Percentiles rank a stretch among this genome's conserved stretches.
Evolutionary conservation across 1,140 invertebrate genomes (phyloP).

Genomic region (Sitobion miscanthi): DNA sequence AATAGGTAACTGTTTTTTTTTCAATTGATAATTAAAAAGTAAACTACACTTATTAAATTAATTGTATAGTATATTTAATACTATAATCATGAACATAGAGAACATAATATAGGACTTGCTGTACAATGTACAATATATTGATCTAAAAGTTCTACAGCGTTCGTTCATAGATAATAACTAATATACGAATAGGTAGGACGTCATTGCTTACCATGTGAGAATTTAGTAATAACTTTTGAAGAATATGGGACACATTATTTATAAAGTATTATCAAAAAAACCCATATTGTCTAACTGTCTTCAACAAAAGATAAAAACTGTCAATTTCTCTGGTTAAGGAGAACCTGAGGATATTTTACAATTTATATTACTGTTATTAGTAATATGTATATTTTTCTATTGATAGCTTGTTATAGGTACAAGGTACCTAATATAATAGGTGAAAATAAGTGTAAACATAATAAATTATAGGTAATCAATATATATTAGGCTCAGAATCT

Average conservation of each 20-base stretch:
- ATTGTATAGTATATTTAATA: background rate
- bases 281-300: no score
- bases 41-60: background rate
- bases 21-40: background rate
- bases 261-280: no score
- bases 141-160: background rate
- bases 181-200: background rate
- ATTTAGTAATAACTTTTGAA: background rate
- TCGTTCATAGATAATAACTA: background rate
- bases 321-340: background rate
- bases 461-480: no score
- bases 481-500: no score
- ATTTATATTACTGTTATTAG: background rate
- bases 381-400: background rate
- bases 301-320: background rate
- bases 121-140: background rate
- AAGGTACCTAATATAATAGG: no score
- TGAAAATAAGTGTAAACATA: no score
- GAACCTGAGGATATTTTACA: background rate
- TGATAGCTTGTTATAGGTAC: no score
- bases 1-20: background rate
- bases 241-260: background rate
- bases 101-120: background rate
- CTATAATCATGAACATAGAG: background rate
- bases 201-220: background rate